Evolutionary conservation across 2,113 vertebrate species (phyloP).

Genomic region (Chloropsis cyanopogon): DNA sequence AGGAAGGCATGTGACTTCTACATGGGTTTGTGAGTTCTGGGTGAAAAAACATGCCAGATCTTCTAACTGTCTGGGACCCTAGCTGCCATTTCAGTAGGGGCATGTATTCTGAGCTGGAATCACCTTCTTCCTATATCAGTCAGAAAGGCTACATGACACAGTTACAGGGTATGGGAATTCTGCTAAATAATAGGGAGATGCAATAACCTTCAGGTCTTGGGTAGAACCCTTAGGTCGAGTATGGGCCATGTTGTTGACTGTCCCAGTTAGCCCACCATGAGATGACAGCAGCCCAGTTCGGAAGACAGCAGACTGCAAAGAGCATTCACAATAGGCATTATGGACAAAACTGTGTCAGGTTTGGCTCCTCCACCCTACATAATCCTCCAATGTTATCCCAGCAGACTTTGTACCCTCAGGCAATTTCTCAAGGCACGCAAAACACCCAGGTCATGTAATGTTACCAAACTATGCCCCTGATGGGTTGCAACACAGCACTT

Average conservation of each 20-base stretch:
- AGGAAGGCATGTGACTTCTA: not conserved
- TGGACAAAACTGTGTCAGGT: not conserved
- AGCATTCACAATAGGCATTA: not conserved
- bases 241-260: not conserved
- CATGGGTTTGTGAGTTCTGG: rapidly evolving
- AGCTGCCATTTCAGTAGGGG: not conserved
- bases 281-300: not conserved
- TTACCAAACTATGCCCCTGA: not conserved
- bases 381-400: not conserved
- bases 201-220: not conserved
- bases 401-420: not conserved
- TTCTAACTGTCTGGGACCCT: not conserved
- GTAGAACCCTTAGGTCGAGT: not conserved
- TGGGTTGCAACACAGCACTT: not conserved
- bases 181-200: not conserved
- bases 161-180: not conserved
- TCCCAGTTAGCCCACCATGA: not conserved
- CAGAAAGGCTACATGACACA: not conserved
- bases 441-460: not conserved
- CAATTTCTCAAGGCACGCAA: not conserved
- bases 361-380: not conserved
- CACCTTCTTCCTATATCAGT: not conserved
- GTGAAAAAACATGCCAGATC: not conserved
- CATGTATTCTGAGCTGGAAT: not conserved
- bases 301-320: not conserved